A percentile compares a stretch with the other conserved stretches of the same genome.
These are phyloP conservation scores for Thysanoteuthis rhombus DNA, from an alignment of 2,888 invertebrate genomes.

Conservation along the genomic window DNA sequence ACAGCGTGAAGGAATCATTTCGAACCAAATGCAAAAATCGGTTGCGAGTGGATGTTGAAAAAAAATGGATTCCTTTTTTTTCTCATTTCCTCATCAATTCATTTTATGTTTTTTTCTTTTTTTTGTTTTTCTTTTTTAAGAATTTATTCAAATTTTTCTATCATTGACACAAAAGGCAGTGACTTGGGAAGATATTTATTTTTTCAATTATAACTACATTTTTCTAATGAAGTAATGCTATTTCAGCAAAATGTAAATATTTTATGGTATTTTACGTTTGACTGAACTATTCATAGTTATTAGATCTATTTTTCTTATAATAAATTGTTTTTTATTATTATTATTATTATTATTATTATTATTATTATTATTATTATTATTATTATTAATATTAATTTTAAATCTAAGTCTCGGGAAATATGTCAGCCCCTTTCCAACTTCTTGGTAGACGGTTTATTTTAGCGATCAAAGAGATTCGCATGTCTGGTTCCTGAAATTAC, in stretches of 20 bases:
- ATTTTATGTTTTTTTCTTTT: no score
- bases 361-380: conserved; percentile 25
- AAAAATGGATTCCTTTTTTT: no score
- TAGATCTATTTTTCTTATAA: neutral
- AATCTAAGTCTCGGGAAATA: neutral
- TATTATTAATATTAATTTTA: neutral
- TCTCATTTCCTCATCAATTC: no score
- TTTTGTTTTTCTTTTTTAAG: neutral
- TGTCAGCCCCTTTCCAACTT: neutral
- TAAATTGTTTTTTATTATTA: neutral
- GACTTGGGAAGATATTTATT: neutral
- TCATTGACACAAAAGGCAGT: neutral
- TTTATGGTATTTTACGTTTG: neutral
- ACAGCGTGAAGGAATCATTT: no score
- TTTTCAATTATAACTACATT: neutral
- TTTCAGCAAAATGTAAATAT: neutral
- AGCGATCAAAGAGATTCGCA: neutral
- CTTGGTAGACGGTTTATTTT: no score
- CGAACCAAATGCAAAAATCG: no score
- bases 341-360: conserved; percentile 20
- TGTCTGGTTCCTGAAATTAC: neutral
- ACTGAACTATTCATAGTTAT: neutral
- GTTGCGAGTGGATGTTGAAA: no score
- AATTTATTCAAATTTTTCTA: neutral
- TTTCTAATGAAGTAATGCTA: neutral